Evolutionary conservation across 2,797 vertebrate genomes (phyloP).

Genomic region (Chelon auratus): DNA sequence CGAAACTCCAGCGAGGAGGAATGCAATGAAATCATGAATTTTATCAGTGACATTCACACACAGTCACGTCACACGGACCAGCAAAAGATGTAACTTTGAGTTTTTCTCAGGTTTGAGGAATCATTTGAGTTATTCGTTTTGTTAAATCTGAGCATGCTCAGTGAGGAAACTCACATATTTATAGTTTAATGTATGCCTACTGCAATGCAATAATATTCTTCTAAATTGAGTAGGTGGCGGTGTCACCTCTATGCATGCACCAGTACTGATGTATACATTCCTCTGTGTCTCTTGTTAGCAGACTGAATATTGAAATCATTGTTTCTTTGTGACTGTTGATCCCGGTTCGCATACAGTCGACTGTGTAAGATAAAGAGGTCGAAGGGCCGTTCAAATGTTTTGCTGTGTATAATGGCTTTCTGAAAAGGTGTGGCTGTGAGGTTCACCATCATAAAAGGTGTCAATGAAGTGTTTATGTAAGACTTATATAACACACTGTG

Average conservation of each 20-base stretch:
- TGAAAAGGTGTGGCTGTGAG: constrained; percentile 61
- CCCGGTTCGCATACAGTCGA: constrained; percentile 41
- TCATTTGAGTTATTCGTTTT: constrained; percentile 31
- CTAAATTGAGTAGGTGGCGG: constrained; percentile 41
- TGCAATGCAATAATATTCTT: constrained; percentile 64
- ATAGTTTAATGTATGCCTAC: constrained; percentile 43
- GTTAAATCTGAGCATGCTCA: constrained; percentile 69
- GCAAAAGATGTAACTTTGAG: constrained; percentile 48
- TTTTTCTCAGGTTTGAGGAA: constrained; percentile 60
- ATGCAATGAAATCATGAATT: constrained; percentile 27
- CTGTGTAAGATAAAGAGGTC: constrained; percentile 59
- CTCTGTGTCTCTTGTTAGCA: constrained; percentile 48
- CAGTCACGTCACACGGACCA: constrained; percentile 35
- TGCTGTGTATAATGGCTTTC: constrained; percentile 54
- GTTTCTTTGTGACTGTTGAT: constrained; percentile 41
- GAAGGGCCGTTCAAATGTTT: constrained; percentile 49
- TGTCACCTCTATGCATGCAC: constrained; percentile 71
- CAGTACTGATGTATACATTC: constrained; percentile 59
- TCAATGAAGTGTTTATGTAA: constrained; percentile 78
- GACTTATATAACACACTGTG: constrained; percentile 78
- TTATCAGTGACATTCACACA: constrained; percentile 29
- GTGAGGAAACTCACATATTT: constrained; percentile 38
- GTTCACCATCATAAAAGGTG: constrained; percentile 65
- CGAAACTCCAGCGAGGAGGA: constrained; percentile 34
- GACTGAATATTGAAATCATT: constrained; percentile 47